Evolutionary conservation across 1,140 invertebrate species (phyloP), one percentile per base, ranked within the genome.

Genomic region (Polyergus mexicanus): DNA sequence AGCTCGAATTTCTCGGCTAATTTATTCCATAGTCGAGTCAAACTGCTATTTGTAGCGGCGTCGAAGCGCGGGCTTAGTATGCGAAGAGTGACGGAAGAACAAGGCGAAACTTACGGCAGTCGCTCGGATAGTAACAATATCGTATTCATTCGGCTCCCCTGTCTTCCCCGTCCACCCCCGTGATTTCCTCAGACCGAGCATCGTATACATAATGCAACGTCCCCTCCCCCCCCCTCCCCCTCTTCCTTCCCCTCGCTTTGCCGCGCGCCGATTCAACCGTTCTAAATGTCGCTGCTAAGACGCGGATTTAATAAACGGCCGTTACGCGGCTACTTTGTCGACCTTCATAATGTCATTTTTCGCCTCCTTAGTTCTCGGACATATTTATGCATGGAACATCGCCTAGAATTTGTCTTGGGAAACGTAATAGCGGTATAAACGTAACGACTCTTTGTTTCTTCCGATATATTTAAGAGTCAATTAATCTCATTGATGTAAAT

Each of bases 21-120:
- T 92, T 92, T 92, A 92, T 92, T 91, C 91, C 84, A 74, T 68
- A 54, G 88, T 84, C 69, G 86, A 88, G 90, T 90, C 78, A 90
- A 89, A 88, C 86, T 83, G 81, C 90, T 91, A 89, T 89, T 91
- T 85, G 89, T 71, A 75, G 68, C 47, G 58, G 75, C 54, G 44
- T 68, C 38, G 65, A 54, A 38, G 66, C 65, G 77, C 54, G 51
- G 54, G 38, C 19, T 32, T 66, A 71, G 72, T n/a, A 28, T 44
- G 25, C 60, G n/a, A 56, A 38, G 44, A 65, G 35, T 85, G 51
- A 25, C n/a, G 47, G 35, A 28, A 54, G 85, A 65, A 65, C 47
- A 74, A 51, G 65, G 83, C 80, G 76, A 89, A 90, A 89, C 80
- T 89, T 87, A 75, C 71, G 51, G 65, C 51, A 51, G 60, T 88